Conservation (phyloP, 2,113 vertebrate species). For the Stegostoma tigrinum region DNA sequence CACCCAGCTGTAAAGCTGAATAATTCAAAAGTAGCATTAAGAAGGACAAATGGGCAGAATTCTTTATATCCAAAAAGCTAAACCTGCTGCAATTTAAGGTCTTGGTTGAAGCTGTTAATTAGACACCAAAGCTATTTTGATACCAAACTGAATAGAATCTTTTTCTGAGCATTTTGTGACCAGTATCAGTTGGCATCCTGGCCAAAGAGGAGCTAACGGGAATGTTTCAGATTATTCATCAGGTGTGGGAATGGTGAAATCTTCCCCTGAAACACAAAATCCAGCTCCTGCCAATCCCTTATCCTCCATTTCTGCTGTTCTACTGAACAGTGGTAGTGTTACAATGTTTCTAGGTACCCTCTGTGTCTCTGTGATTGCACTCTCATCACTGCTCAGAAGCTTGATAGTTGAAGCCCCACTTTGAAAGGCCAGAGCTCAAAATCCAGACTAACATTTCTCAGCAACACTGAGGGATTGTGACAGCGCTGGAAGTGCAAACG, state of each 20-base stretch:
- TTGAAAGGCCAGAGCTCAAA: neutral
- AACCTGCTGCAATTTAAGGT: neutral
- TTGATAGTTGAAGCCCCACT: neutral
- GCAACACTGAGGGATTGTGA: neutral
- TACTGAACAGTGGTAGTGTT: neutral
- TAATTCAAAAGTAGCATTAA: neutral
- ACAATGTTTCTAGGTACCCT: neutral
- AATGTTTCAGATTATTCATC: neutral
- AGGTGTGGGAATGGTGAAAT: neutral
- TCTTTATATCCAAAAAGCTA: neutral
- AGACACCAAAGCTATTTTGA: neutral
- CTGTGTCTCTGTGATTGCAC: too few species aligned
- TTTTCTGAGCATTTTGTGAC: neutral
- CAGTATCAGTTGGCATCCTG: neutral
- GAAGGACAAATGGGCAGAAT: neutral
- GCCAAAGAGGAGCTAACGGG: neutral
- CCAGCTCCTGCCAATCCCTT: neutral
- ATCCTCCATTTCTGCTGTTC: too few species aligned
- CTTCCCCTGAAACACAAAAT: neutral
- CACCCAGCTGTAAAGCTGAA: neutral
- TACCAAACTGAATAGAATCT: neutral
- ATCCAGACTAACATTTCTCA: neutral
- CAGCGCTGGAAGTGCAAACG: neutral
- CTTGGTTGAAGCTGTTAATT: neutral
- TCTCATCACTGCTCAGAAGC: neutral